A percentile compares a stretch with the other conserved stretches of the same genome.
phyloP scores from a whole-genome alignment of 1,140 invertebrate genomes.

The Grapholita molesta region DNA sequence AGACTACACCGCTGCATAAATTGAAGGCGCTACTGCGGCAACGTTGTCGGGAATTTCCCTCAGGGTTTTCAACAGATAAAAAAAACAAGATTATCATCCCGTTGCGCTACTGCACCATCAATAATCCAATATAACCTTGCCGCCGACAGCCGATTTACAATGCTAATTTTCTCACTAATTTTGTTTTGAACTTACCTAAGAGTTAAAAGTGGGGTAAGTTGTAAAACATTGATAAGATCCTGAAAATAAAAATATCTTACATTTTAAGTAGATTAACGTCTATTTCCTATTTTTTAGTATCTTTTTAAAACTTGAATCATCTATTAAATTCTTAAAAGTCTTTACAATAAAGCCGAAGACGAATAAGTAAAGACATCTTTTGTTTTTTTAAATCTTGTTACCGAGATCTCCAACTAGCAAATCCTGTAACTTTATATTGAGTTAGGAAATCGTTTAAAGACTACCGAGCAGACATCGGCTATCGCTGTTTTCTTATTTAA shows the following conservation, averaged over 20 bases:
- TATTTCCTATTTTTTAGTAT: background rate
- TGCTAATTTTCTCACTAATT: background rate
- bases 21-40: conserved; percentile 59
- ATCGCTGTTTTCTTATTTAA: conserved; percentile 64
- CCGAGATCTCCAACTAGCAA: conserved; percentile 31
- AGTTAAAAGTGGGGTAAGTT: no score
- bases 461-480: conserved; percentile 45
- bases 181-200: background rate
- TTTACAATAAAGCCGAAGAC: background rate
- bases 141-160: background rate
- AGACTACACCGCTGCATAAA: conserved; percentile 65
- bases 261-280: background rate
- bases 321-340: background rate
- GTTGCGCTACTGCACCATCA: conserved; percentile 52
- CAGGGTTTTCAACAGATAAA: conserved; percentile 57
- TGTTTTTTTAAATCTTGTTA: conserved; percentile 23
- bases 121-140: conserved; percentile 52
- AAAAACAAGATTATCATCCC: conserved; percentile 50
- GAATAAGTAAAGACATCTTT: conserved; percentile 7
- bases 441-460: conserved; percentile 52
- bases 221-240: no score
- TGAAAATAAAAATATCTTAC: no score
- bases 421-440: conserved; percentile 53
- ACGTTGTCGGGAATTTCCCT: conserved; percentile 59
- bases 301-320: background rate